These are phyloP conservation scores for Montipora capricornis DNA, from an alignment of 64 coral and sea anemone genomes.

Conservation along the genomic window DNA sequence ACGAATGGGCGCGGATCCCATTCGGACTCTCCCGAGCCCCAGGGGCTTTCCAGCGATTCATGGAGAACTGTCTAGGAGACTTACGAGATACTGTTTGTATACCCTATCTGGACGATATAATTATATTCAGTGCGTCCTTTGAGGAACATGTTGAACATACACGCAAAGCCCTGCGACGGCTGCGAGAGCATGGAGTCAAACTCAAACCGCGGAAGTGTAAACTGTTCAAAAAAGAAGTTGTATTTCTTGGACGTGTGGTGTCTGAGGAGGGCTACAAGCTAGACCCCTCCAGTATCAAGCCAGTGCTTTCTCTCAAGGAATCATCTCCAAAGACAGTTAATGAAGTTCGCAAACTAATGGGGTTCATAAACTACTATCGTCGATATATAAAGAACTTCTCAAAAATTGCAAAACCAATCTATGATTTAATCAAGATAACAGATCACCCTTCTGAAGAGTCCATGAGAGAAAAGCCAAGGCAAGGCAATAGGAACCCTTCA, in stretches of 20 bases:
- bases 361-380: conserved; percentile 59
- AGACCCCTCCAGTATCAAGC: conserved; percentile 58
- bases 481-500: background rate
- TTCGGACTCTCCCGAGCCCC: conserved; percentile 64
- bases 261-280: conserved; percentile 64
- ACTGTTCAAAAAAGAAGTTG: conserved; percentile 65
- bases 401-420: conserved; percentile 38
- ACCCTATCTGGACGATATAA: conserved; percentile 80
- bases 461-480: background rate
- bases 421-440: conserved; percentile 33
- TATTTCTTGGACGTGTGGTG: conserved; percentile 65
- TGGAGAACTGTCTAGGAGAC: conserved; percentile 71
- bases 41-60: conserved; percentile 61
- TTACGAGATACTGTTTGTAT: conserved; percentile 63
- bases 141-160: conserved; percentile 68
- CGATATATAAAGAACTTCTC: conserved; percentile 69
- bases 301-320: conserved; percentile 52
- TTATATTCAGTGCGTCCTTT: conserved; percentile 65
- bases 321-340: conserved; percentile 53
- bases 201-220: conserved; percentile 72
- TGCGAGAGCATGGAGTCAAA: conserved; percentile 68
- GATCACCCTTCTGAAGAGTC: background rate
- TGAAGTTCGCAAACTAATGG: conserved; percentile 61
- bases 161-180: conserved; percentile 44
- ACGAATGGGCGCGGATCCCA: conserved; percentile 79